Evolutionary conservation across 2,113 vertebrate genomes (phyloP), one percentile per base, ranked within the genome.

Genomic region (Crypturellus undulatus): DNA sequence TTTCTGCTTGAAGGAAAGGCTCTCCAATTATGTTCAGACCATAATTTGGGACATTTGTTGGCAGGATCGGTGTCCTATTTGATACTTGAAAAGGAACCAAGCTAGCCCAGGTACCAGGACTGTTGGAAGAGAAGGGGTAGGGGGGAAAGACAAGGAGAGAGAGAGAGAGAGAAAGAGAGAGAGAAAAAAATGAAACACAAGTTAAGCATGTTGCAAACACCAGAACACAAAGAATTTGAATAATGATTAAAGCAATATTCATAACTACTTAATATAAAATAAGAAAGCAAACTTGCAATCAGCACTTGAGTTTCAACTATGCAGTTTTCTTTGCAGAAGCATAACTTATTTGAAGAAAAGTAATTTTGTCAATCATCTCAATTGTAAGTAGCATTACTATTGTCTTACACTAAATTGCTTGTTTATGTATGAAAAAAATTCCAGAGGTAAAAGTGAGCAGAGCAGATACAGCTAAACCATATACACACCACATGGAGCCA

Each of bases 31-130:
- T 98, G 98, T 99, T 99, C 99, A 99, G 98, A 98, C 99, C 98
- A 98, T 99, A 99, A 98, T 99, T 99, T 98, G 99, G 99, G 98
- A 99, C 99, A 98, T 99, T 99, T 98, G 99, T 98, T 95, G 99
- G 99, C 98, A 99, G 98, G 98, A 99, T 99, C 98, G 98, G 98
- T 98, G 99, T 99, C 98, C 99, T 99, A 97, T 99, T 99, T 98
- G 99, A 99, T 98, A 99, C 99, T 99, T 99, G 99, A 98, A 99
- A 99, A 98, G 99, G 99, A 98, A 99, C 99, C 99, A 99, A 99
- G 98, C 99, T 99, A 99, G 99, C 99, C 99, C 99, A 99, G 98
- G 99, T 99, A 99, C 99, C 99, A 99, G 99, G 99, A 99, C 99
- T 99, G 98, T 94, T 79, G 85, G 89, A 85, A 96, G 82, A 54